Conservation (phyloP, 2,888 invertebrate genomes). For the Tetranychus truncatus region DNA sequence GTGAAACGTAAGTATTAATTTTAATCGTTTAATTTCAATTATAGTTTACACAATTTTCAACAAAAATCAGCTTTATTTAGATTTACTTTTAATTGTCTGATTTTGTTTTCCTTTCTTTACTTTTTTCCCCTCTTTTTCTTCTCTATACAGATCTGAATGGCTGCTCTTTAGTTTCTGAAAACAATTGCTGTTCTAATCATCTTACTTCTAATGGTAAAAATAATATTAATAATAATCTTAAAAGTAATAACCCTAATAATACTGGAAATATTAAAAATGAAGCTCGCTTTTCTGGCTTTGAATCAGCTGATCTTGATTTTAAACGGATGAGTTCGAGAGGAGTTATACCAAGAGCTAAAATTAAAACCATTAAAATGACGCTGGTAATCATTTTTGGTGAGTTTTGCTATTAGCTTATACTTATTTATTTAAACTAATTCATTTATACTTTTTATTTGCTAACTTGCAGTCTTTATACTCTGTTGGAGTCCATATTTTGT, state of each 20-base stretch:
- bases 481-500: conserved; percentile 92
- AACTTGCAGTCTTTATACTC: conserved; percentile 56
- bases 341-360: conserved; percentile 80
- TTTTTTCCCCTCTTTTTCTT: neutral
- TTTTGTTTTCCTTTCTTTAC: neutral
- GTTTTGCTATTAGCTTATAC: neutral
- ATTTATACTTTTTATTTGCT: neutral
- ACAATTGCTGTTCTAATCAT: neutral
- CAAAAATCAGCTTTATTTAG: neutral
- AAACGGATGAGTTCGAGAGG: conserved; percentile 68
- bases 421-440: neutral
- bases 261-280: neutral
- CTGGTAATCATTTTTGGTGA: conserved; percentile 2
- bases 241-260: too few species aligned
- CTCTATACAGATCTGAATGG: neutral
- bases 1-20: neutral
- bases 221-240: neutral
- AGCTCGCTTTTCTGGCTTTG: neutral
- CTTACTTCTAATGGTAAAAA: neutral
- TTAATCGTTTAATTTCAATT: too few species aligned
- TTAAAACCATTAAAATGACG: conserved; percentile 54
- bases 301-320: conserved; percentile 5
- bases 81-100: too few species aligned
- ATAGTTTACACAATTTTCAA: neutral
- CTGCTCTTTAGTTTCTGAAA: neutral